These are phyloP conservation scores for Ptilonorhynchus violaceus DNA, from an alignment of 2,113 vertebrate genomes.

Conservation along the genomic window DNA sequence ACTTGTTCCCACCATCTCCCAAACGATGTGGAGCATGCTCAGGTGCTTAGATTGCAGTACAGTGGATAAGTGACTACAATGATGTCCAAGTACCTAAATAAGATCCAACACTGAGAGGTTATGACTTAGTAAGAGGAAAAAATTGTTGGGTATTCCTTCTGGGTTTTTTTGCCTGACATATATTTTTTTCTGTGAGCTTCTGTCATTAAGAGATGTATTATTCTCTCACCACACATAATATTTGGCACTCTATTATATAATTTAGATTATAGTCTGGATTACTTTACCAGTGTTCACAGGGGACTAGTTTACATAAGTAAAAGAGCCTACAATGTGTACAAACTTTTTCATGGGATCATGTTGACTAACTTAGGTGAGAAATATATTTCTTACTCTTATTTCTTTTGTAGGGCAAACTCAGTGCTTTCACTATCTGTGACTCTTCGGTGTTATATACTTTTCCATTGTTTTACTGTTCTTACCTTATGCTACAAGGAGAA, in stretches of 20 bases:
- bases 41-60: not conserved
- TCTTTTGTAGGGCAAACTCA: not conserved
- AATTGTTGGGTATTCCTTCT: not conserved
- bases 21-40: not conserved
- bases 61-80: not conserved
- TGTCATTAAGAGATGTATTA: not conserved
- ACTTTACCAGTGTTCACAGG: not conserved
- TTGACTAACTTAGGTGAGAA: not conserved
- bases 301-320: not conserved
- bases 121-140: not conserved
- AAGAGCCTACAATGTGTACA: not conserved
- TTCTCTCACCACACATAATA: not conserved
- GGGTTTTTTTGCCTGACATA: rapidly evolving
- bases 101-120: not conserved
- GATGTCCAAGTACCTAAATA: not conserved
- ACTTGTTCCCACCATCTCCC: not conserved
- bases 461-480: not conserved
- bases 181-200: not conserved
- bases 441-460: not conserved
- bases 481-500: not conserved
- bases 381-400: not conserved
- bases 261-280: not conserved
- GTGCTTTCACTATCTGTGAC: not conserved
- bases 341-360: not conserved
- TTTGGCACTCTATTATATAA: not conserved